Base-by-base conservation (phyloP, 2,888 invertebrate genomes). In the Sialis lutaria region DNA sequence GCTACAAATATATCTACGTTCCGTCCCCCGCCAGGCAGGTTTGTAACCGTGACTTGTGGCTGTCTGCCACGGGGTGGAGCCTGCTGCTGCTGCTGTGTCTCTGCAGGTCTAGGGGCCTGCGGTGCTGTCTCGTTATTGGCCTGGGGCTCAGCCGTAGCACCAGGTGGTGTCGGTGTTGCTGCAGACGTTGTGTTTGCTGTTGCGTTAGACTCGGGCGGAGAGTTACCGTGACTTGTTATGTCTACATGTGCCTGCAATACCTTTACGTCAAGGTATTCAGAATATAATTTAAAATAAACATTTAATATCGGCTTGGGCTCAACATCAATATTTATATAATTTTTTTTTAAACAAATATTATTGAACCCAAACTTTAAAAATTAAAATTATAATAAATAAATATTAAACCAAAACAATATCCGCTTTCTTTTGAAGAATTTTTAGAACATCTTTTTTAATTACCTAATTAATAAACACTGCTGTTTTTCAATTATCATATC, bases 51-150 rank as follows among this genome's bases (percentile, higher is more conserved):
- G 33, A 43, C 43, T n/a, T 41, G 41, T 6, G 41, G 41, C 5
- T 22, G 22, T 12, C 37, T 37, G 37, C 10, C n/a, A 6, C 37
- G 37, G 12, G 37, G 37, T 37, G 37, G n/a, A 10, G n/a, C 12
- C 30, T 33, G 50, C 43, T 44, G 48, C 42, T n/a, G 49, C 31
- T 2, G 49, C 40, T 10, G 50, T 45, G 35, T 47, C 49, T 6
- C 49, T 4, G 22, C 40, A 6, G 50, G 35, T 31, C 48, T 49
- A 22, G 52, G 34, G 48, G 46, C 41, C 32, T 45, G 35, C n/a
- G 45, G 30, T 31, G 50, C 32, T 7, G 43, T 44, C 30, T 42
- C 45, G 13, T 43, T 35, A 39, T 44, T 12, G 22, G 39, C 37
- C 32, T 39, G 7, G 12, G 45, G 35, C 40, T 12, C 12, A 10